Conservation (phyloP, 2,888 invertebrate genomes). For the Campoplex nolae region DNA sequence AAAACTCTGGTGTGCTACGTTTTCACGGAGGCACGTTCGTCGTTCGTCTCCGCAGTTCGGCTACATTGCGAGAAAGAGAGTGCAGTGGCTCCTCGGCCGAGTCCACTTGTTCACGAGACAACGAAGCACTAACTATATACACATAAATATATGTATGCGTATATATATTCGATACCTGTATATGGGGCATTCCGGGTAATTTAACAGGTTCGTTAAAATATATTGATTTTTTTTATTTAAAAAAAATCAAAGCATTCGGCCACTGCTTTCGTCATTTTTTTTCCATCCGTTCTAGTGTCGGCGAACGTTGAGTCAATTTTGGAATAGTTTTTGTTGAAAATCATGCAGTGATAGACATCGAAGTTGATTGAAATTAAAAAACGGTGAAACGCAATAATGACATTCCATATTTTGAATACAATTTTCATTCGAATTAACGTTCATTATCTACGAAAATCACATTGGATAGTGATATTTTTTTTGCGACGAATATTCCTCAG, state of each 20-base stretch:
- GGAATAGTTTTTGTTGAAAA: too few relatives aligned
- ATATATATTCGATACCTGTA: neutral
- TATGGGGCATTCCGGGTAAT: slow-evolving; percentile 8
- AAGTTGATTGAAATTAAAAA: too few relatives aligned
- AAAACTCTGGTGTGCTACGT: slow-evolving; percentile 78
- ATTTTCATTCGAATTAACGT: neutral
- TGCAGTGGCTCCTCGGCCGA: slow-evolving; percentile 37
- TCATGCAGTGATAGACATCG: too few relatives aligned
- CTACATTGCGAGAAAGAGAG: slow-evolving; percentile 54
- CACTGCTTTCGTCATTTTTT: neutral
- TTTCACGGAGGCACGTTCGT: slow-evolving; percentile 80
- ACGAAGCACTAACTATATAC: slow-evolving; percentile 23
- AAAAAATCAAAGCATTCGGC: too few relatives aligned
- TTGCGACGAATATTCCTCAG: neutral
- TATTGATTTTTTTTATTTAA: neutral
- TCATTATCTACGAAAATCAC: neutral
- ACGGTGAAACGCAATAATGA: too few relatives aligned
- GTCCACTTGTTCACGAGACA: slow-evolving; percentile 64
- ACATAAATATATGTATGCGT: neutral
- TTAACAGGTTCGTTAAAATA: slow-evolving; percentile 5
- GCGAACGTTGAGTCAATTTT: neutral
- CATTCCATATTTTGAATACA: neutral
- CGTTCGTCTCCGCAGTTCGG: slow-evolving; percentile 63
- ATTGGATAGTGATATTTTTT: neutral
- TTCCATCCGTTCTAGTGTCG: neutral